Base-by-base conservation (phyloP, 1,140 invertebrate species). In the Galendromus occidentalis region DNA sequence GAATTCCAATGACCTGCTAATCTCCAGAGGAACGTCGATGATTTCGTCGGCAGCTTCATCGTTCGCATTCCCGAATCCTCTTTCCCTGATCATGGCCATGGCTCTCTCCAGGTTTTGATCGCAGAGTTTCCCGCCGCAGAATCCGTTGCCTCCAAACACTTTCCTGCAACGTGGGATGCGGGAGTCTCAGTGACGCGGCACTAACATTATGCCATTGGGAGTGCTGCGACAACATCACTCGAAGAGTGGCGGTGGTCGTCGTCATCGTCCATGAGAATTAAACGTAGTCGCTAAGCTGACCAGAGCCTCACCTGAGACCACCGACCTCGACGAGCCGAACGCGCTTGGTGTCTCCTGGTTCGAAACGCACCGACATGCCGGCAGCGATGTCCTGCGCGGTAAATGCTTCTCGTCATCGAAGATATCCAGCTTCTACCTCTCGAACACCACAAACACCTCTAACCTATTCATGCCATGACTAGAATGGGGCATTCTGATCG, bases 341-440 rank as follows among this genome's bases (percentile, higher is more conserved):
- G 20, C 64, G 67, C 65, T 74, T 74, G 1, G 68, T 70, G 51
- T 73, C 74, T 7, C 76, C 75, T 1, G 76, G 75, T 65, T 77
- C 75, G 69, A 77, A 76, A 30, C 75, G 44, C 7, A 77, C 67
- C 7, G 74, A 71, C 47, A 73, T 75, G 2, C 76, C 76, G 6
- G 76, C 71, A 22, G 74, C 70, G 42, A 77, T 75, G 68, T 77
- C 74, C 75, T 76, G 68, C 18, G n/a, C 64, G n/a, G n/a, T n/a
- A n/a, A n/a, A n/a, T n/a, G n/a, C n/a, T n/a, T n/a, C n/a, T n/a
- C n/a, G n/a, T n/a, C n/a, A n/a, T n/a, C n/a, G n/a, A n/a, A n/a
- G n/a, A n/a, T n/a, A n/a, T n/a, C n/a, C n/a, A n/a, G n/a, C n/a
- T n/a, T n/a, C n/a, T n/a, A n/a, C n/a, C n/a, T n/a, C n/a, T n/a